Percentiles rank a stretch among this genome's conserved stretches.
phyloP scores from a whole-genome alignment of 1,140 invertebrate species.

The Neuroterus valhalla region DNA sequence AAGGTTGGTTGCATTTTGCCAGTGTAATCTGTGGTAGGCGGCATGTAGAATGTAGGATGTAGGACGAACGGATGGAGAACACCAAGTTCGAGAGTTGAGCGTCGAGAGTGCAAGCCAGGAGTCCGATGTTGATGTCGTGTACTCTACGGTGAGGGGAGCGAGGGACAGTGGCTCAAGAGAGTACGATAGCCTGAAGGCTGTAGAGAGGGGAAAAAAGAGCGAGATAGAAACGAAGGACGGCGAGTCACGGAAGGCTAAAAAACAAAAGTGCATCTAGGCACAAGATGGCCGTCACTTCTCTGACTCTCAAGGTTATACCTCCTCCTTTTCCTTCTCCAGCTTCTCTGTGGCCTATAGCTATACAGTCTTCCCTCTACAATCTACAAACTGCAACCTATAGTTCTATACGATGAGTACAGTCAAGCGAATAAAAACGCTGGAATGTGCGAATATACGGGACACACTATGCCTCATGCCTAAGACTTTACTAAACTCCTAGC shows the following conservation, averaged over 20 bases:
- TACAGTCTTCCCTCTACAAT: no score
- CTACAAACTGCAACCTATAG: no score
- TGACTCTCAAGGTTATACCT: conserved; percentile 69
- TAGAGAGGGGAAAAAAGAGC: conserved; percentile 35
- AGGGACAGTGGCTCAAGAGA: conserved; percentile 12
- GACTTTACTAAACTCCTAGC: background rate
- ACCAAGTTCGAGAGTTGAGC: conserved; percentile 40
- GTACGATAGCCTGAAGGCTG: conserved; percentile 26
- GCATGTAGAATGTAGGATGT: conserved; percentile 54
- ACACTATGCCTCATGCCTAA: conserved; percentile 21
- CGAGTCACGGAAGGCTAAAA: conserved; percentile 65
- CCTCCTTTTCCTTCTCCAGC: conserved; percentile 54
- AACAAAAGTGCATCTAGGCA: conserved; percentile 71
- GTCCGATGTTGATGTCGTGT: conserved; percentile 38
- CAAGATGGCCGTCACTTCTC: conserved; percentile 71
- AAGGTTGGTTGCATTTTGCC: conserved; percentile 64
- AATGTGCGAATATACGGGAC: conserved; percentile 61
- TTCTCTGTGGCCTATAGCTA: no score
- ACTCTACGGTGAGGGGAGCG: conserved; percentile 1
- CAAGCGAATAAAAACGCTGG: conserved; percentile 51
- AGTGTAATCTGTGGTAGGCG: conserved; percentile 70
- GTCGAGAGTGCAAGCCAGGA: conserved; percentile 46
- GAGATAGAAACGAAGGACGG: conserved; percentile 43
- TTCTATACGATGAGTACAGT: conserved; percentile 58
- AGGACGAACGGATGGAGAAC: conserved; percentile 71